Base-by-base conservation (phyloP, 2,797 vertebrate genomes). In the Halcyon smyrnensis region DNA sequence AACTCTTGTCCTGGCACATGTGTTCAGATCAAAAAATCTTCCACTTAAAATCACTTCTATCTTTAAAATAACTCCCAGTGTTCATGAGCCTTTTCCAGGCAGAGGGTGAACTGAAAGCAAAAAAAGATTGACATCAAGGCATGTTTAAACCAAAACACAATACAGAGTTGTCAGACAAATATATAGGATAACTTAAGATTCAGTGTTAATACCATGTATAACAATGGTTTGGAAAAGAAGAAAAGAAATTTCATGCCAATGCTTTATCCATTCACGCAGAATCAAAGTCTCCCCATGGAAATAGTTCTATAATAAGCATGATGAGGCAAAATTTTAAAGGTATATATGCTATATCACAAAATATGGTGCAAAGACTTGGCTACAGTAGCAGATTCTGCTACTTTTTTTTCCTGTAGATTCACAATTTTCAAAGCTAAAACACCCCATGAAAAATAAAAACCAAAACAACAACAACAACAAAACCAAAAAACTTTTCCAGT, bases 191-290 rank as follows among this genome's bases (percentile, higher is more conserved):
- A 96, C 94, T 94, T 43, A 93, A 95, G 80, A 76, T 67, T 82
- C 84, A 70, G 36, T 71, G 64, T 86, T 85, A 95, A 71, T 41
- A 78, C n/a, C 67, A 77, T 23, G 36, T 89, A 59, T 45, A 94
- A 88, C 71, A 87, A 85, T 84, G 89, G 50, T 60, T 93, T 84
- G 56, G 68, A 90, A 87, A 71, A 93, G 50, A 62, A 96, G 48
- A 87, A 96, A 94, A 89, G 60, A 95, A 77, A 80, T 30, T 81
- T 91, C 41, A 78, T 78, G 80, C 59, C 84, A 97, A 75, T 8
- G 27, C 68, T 95, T 94, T 92, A 92, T 87, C 51, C 73, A 90
- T 41, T 88, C 79, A 62, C 64, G 76, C 70, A 94, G 81, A 97
- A 96, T 53, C 90, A 75, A 95, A 93, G 64, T 65, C 56, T 89